Percentiles rank a stretch among this genome's conserved stretches.
Evolutionary conservation across 2,797 vertebrate genomes (phyloP).

Genomic region (Xenentodon cancila): DNA sequence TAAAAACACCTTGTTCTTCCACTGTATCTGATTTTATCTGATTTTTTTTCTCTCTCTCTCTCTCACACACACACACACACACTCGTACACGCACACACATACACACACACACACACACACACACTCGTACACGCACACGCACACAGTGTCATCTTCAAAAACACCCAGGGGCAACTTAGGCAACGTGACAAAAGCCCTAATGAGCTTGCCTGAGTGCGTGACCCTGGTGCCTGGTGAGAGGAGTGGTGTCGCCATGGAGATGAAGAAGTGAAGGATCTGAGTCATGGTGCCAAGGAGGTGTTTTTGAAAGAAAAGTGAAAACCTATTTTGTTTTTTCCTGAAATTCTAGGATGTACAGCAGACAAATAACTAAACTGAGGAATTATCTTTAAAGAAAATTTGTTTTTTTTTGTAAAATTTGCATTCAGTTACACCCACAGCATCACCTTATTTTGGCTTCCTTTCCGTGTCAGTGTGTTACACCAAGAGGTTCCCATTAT

Average conservation of each 20-base stretch:
- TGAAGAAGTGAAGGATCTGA: constrained; percentile 58
- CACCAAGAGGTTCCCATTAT: constrained; percentile 30
- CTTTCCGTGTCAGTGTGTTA: constrained; percentile 20
- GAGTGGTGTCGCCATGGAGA: constrained; percentile 73
- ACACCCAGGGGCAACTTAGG: constrained; percentile 62
- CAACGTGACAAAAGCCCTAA: constrained; percentile 74
- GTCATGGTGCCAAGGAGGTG: constrained; percentile 70
- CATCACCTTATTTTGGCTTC: not conserved
- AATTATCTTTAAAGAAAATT: not conserved
- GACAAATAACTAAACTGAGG: not conserved
- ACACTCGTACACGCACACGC: constrained; percentile 25
- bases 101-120: constrained; percentile 21
- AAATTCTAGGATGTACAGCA: not conserved
- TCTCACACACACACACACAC: constrained; percentile 20
- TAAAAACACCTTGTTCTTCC: constrained; percentile 39
- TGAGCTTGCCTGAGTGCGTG: constrained; percentile 72
- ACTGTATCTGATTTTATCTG: constrained; percentile 57
- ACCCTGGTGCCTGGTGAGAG: constrained; percentile 68
- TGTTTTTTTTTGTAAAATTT: not conserved
- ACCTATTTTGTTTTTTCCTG: constrained; percentile 26
- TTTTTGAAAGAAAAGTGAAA: constrained; percentile 43
- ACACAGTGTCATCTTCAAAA: constrained; percentile 71
- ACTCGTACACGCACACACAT: constrained; percentile 2
- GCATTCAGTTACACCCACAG: constrained; percentile 8
- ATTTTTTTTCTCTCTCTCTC: constrained; percentile 57